Evolutionary conservation across 2,113 vertebrate species (phyloP), one percentile per base, ranked within the genome.

Genomic region (Microcebus lehilahytsara): DNA sequence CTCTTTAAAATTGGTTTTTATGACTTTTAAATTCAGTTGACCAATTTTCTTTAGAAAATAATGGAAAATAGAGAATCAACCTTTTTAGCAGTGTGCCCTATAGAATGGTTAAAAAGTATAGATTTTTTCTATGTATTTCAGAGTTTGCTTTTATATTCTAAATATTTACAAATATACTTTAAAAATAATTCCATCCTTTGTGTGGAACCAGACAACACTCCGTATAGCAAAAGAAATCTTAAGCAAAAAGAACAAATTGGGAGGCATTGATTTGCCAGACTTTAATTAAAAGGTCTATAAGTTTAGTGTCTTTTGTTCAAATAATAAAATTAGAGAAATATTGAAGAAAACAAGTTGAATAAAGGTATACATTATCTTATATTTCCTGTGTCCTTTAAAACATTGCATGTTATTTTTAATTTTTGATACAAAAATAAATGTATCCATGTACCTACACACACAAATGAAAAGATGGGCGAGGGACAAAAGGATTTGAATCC

Each of bases 381-480:
- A 32, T 85, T 95, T 75, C 7, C 19, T 94, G 19, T 53, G 32
- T 67, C 30, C 71, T 97, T 97, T n/a, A 40, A 80, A 91, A 84
- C 2, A 91, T 97, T 96, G 89, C 30, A 95, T 17, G 0, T 20
- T 91, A 30, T 96, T 94, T 98, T 96, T n/a, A 93, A 12, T 69
- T 40, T 75, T 69, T 97, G 69, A 56, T 34, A 60, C 64, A 67
- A 30, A 96, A 98, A 96, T 96, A 85, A 93, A 85, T 81, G 58
- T 89, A n/a, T 9, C 6, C 1, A 49, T 62, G 62, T 34, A 67
- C 14, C 25, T 84, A 97, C 14, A 37, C 93, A 97, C 94, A 97
- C 85, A 96, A 94, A 96, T 97, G 30, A 96, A 96, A 91, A 77
- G 42, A 96, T 20, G 67, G 92, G 75, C 98, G 96, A 97, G 98